Percentiles rank a stretch among this genome's conserved stretches.
phyloP scores from a whole-genome alignment of 2,113 vertebrate genomes.

The Oreochromis spilurus region DNA sequence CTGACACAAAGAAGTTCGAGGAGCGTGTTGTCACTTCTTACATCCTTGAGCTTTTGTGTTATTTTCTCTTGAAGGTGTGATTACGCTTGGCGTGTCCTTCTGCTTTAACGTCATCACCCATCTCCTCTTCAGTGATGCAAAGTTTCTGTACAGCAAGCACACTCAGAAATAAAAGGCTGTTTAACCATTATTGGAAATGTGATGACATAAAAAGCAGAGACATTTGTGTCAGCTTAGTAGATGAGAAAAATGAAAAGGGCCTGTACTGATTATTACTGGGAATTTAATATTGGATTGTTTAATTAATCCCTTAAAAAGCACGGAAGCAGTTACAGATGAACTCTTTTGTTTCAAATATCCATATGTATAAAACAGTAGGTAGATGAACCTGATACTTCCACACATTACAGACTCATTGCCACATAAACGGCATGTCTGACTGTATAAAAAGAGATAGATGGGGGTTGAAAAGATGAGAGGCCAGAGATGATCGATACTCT shows the following conservation, averaged over 20 bases:
- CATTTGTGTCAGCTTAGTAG: background rate
- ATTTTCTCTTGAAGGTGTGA: background rate
- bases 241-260: background rate
- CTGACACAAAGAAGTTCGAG: background rate
- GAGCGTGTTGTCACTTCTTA: background rate
- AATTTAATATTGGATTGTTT: background rate
- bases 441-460: background rate
- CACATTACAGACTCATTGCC: background rate
- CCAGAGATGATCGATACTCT: background rate
- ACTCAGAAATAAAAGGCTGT: background rate
- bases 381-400: background rate
- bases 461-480: background rate
- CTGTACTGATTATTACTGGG: background rate
- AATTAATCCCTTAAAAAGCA: background rate
- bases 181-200: background rate
- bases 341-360: background rate
- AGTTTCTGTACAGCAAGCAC: background rate
- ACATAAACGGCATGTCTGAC: background rate
- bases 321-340: background rate
- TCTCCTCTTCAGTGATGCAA: background rate
- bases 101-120: background rate
- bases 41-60: constrained; percentile 26
- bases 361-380: background rate
- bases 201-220: background rate
- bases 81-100: background rate